phyloP scores from a whole-genome alignment of 2,797 vertebrate genomes.

The Gouania willdenowi region DNA sequence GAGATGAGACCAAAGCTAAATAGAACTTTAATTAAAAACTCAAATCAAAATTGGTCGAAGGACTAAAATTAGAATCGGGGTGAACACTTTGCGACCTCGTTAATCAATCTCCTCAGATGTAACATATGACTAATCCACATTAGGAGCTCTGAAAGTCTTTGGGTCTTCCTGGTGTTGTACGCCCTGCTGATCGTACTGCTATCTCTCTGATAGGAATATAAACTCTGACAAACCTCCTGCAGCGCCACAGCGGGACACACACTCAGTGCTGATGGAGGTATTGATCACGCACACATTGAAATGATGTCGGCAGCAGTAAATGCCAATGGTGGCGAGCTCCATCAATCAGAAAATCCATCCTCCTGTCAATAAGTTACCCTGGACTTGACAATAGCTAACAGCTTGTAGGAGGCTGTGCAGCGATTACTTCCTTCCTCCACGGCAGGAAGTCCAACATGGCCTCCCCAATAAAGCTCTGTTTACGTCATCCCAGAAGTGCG shows the following conservation, averaged over 20 bases:
- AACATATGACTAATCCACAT: no score
- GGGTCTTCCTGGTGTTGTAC: no score
- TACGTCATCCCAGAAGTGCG: constrained; percentile 18
- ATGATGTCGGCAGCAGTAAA: constrained; percentile 84
- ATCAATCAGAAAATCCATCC: constrained; percentile 92
- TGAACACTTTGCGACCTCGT: no score
- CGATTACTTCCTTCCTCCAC: constrained; percentile 47
- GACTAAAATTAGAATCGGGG: no score
- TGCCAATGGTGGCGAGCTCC: constrained; percentile 79
- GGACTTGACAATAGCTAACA: constrained; percentile 74
- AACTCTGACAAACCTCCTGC: constrained; percentile 47
- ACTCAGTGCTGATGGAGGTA: constrained; percentile 82
- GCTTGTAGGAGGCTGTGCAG: constrained; percentile 51
- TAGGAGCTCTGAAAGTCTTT: no score
- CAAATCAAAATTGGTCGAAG: no score
- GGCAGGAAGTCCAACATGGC: constrained; percentile 15
- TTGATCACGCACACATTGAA: constrained; percentile 90
- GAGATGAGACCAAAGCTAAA: no score
- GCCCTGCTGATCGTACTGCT: constrained; percentile 39
- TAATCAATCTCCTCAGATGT: no score
- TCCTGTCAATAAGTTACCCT: constrained; percentile 74
- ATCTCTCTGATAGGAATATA: constrained; percentile 32
- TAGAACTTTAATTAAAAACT: no score
- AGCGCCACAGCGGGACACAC: constrained; percentile 77
- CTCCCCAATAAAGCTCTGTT: constrained; percentile 4